Evolutionary conservation across 2,888 invertebrate genomes (phyloP), one percentile per base, ranked within the genome.

Genomic region (Yponomeuta evonymella): DNA sequence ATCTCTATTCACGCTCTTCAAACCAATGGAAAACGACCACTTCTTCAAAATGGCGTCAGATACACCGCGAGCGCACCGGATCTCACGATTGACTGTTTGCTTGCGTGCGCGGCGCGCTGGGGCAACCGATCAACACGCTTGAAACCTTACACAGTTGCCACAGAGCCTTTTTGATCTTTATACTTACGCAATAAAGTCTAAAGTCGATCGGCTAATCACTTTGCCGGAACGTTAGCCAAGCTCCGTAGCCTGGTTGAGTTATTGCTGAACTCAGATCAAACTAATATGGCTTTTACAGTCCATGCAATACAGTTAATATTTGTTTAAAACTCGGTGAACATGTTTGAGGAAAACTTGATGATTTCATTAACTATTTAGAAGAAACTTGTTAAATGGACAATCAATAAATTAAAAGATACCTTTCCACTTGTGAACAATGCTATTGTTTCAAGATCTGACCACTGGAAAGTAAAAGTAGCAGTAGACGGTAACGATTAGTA

Each of bases 41-140:
- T 58, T 58, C 8, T 58, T 58, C 51, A 58, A 58, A 58, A 58
- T 58, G 51, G 51, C 51, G 51, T 58, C 51, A 58, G 51, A 12
- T 6, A 58, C 51, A 12, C 51, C 51, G 51, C 51, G 51, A 12
- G 51, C 51, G 51, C 51, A 58, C 51, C 51, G 51, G 51, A 58
- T 58, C 51, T 58, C 51, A 58, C 51, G 51, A 58, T 58, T 58
- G 51, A 58, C 51, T 58, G 51, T 58, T 58, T 58, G 51, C 15
- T 58, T 58, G 51, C 51, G 51, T 58, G 51, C 51, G 51, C 51
- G 15, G 51, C 15, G 51, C 51, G 15, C 51, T 12, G 51, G 12
- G 51, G 51, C 51, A 58, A 15, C 51, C 51, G 51, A 58, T 58
- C 51, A 58, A 58, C 51, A 58, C 12, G 10, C 12, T 51, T 15